Evolutionary conservation across 2,888 invertebrate species (phyloP), one percentile per base, ranked within the genome.

Genomic region (Noctuana brunneofusca): DNA sequence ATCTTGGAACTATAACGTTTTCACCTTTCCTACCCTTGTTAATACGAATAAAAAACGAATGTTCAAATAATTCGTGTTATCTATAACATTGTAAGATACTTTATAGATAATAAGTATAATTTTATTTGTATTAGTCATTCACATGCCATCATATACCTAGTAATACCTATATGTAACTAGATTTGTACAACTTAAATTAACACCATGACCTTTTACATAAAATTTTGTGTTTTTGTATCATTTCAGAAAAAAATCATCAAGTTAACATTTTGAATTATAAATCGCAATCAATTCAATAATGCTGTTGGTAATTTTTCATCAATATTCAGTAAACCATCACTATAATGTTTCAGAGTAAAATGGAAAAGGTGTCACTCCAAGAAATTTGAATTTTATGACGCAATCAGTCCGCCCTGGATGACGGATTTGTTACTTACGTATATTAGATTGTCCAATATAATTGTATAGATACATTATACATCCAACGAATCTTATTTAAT

Each of bases 321-420:
- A 12, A 32, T 32, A 32, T 32, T 32, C 2, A 30, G 2, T 9
- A 30, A 11, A 30, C 11, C 30, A 35, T 3, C n/a, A 35, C n/a
- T n/a, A 1, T 35, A 35, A 35, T 30, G 8, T 32, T 9, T 12
- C 3, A 32, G 3, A 1, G 11, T n/a, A n/a, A n/a, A n/a, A n/a
- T n/a, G n/a, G n/a, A n/a, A n/a, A n/a, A n/a, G n/a, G n/a, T n/a
- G n/a, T n/a, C n/a, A n/a, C n/a, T n/a, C n/a, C 16, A 6, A 6
- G 18, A 18, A 18, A 43, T 18, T 41, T 16, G 41, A 41, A 48
- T 22, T 12, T 30, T 20, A 46, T 30, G 3, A 48, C 5, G 58
- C 74, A 71, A 74, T 76, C 75, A 76, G 69, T 73, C 73, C 75
- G 70, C 59, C 66, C 68, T 68, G 67, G 70, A 9, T 27, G 49